phyloP scores from a whole-genome alignment of 2,113 vertebrate species.

The Notothenia coriiceps region DNA sequence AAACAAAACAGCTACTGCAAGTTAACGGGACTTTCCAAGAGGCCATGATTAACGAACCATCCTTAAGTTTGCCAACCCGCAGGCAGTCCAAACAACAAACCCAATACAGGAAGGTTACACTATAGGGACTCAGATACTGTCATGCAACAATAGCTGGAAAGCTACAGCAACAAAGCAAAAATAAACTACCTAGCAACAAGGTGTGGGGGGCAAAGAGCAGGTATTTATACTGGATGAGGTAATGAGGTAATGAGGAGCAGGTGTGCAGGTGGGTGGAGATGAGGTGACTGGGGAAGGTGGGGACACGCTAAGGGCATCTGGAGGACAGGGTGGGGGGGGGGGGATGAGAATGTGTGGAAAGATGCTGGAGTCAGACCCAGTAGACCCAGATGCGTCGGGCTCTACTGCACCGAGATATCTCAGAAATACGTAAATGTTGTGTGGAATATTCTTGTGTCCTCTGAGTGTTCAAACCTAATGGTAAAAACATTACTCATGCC shows the following conservation, averaged over 20 bases:
- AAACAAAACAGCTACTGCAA: not conserved
- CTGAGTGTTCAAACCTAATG: not conserved
- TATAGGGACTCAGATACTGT: not conserved
- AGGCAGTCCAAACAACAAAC: not conserved
- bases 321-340: not conserved
- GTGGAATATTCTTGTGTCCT: not conserved
- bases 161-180: not conserved
- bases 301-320: slow-evolving; percentile 16
- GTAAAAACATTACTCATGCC: not conserved
- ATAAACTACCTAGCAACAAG: not conserved
- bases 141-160: not conserved
- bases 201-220: not conserved
- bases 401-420: not conserved
- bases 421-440: not conserved
- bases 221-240: slow-evolving; percentile 1
- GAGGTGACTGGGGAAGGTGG: not conserved
- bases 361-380: not conserved
- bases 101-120: not conserved
- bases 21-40: not conserved
- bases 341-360: not conserved
- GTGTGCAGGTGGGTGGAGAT: not conserved
- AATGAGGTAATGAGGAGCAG: slow-evolving; percentile 7
- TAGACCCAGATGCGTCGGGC: not conserved
- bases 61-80: not conserved
- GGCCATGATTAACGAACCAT: not conserved